Base-by-base conservation (phyloP, 2,113 vertebrate species). In the Nicator chloris region DNA sequence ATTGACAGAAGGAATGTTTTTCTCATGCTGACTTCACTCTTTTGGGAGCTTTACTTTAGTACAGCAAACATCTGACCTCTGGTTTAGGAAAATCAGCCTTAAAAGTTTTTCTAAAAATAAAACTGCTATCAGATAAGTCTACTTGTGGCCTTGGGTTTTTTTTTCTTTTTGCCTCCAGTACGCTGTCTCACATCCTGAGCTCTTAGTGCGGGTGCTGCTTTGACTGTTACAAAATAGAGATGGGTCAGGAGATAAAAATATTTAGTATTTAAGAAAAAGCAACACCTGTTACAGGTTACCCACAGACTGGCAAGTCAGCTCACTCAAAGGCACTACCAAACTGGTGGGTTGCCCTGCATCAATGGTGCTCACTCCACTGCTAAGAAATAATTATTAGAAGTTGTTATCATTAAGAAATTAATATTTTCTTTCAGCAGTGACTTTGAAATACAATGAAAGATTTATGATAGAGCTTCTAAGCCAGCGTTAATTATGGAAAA, bases 61-160 rank as follows among this genome's bases (percentile, higher is more conserved):
- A 66, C 45, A 91, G 63, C 26, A 77, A 95, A 92, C 54, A 88
- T 80, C 64, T 84, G 76, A 93, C 27, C n/a, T 94, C 40, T 33
- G 47, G 33, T 33, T 91, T 60, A 82, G 72, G 89, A 90, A 90
- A 80, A 92, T 68, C 60, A 71, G 76, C 66, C 78, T 49, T 78
- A 71, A 82, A 73, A 72, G 44, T 60, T 81, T 79, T 73, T 70
- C 72, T 95, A 86, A 87, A 95, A 92, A 89, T 92, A 94, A 79
- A 94, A 79, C 57, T 64, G 7, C 57, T 68, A 49, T 83, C 77
- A 56, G 72, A 78, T 60, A 59, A 83, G 78, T 49, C 51, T 63
- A 7, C 17, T 84, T 78, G 39, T 54, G 35, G 68, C 71, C 54
- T 81, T 90, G 60, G 1, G 12, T 21, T 1, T 39, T 70, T 81